These are phyloP conservation scores for Epinephelus lanceolatus DNA, from an alignment of 2,113 vertebrate genomes.

Conservation along the genomic window DNA sequence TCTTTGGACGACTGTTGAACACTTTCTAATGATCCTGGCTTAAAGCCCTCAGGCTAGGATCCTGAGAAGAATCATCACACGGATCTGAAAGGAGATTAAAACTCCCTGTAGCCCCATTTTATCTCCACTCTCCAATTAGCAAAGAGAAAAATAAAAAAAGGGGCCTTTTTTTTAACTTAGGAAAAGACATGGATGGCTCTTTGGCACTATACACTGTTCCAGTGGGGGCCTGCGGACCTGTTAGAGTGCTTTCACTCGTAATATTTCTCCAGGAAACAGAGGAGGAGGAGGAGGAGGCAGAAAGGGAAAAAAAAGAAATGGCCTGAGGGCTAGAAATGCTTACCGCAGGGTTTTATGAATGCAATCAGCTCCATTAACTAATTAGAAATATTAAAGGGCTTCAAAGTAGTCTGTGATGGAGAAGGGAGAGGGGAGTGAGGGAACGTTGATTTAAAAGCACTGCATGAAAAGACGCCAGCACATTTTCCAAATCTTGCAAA, in stretches of 20 bases:
- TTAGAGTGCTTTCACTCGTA: slow-evolving; percentile 80
- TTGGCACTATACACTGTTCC: slow-evolving; percentile 72
- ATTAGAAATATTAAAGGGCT: slow-evolving; percentile 87
- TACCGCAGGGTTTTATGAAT: slow-evolving; percentile 81
- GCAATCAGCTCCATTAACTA: slow-evolving; percentile 86
- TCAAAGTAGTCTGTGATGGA: slow-evolving; percentile 75
- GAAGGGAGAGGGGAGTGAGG: slow-evolving; percentile 30
- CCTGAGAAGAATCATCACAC: slow-evolving; percentile 59
- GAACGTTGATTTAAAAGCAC: slow-evolving; percentile 78
- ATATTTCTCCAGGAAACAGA: slow-evolving; percentile 73
- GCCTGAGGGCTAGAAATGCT: slow-evolving; percentile 76
- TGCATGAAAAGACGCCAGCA: slow-evolving; percentile 65
- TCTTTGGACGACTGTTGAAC: slow-evolving; percentile 56
- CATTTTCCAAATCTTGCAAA: slow-evolving; percentile 76
- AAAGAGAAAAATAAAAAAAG: slow-evolving; percentile 69
- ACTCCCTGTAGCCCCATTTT: slow-evolving; percentile 66
- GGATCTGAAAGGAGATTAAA: slow-evolving; percentile 73
- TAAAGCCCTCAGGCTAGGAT: slow-evolving; percentile 55
- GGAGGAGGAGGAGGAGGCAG: slow-evolving; percentile 23
- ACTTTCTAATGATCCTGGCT: slow-evolving; percentile 73
- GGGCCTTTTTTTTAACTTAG: slow-evolving; percentile 53
- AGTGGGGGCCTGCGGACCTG: slow-evolving; percentile 66
- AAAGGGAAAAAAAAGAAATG: slow-evolving; percentile 39
- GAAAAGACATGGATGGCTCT: slow-evolving; percentile 69
- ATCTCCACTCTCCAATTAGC: slow-evolving; percentile 74